These are phyloP conservation scores for Plectropomus leopardus DNA, from an alignment of 2,113 vertebrate species.

Conservation along the genomic window DNA sequence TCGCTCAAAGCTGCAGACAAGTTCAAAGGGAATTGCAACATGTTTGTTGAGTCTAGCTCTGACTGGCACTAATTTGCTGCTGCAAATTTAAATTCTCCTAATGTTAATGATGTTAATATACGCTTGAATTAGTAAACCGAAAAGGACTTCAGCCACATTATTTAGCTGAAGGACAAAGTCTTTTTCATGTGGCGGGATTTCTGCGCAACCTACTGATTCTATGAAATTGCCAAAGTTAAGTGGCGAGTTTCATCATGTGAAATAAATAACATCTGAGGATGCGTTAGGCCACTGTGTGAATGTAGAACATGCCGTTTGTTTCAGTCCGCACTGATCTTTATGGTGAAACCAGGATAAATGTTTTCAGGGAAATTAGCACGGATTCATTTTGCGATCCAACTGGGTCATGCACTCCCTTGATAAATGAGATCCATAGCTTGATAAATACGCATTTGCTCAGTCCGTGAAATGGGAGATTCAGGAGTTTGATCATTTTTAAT, in stretches of 20 bases:
- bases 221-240: slow-evolving; percentile 24
- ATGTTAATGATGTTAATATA: slow-evolving; percentile 39
- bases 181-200: slow-evolving; percentile 11
- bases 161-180: slow-evolving; percentile 21
- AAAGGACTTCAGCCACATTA: slow-evolving; percentile 5
- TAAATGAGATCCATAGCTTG: slow-evolving; percentile 42
- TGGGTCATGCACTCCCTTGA: slow-evolving; percentile 46
- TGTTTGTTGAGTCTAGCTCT: slow-evolving; percentile 18
- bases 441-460: slow-evolving; percentile 16
- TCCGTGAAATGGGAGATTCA: slow-evolving; percentile 23
- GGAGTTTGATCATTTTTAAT: background rate
- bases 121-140: slow-evolving; percentile 19
- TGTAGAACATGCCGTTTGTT: background rate
- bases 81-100: slow-evolving; percentile 3
- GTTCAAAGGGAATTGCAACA: slow-evolving; percentile 45
- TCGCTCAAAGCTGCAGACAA: slow-evolving; percentile 16
- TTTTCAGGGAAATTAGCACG: slow-evolving; percentile 36
- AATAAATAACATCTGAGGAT: background rate
- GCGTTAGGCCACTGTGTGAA: background rate
- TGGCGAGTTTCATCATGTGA: slow-evolving; percentile 35
- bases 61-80: slow-evolving; percentile 36
- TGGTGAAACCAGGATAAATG: slow-evolving; percentile 18
- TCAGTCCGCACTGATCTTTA: background rate
- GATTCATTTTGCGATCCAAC: slow-evolving; percentile 34
- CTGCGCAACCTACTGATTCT: background rate